These are phyloP conservation scores for Drosophila mercatorum DNA, from an alignment of 2,888 invertebrate genomes.

Conservation along the genomic window DNA sequence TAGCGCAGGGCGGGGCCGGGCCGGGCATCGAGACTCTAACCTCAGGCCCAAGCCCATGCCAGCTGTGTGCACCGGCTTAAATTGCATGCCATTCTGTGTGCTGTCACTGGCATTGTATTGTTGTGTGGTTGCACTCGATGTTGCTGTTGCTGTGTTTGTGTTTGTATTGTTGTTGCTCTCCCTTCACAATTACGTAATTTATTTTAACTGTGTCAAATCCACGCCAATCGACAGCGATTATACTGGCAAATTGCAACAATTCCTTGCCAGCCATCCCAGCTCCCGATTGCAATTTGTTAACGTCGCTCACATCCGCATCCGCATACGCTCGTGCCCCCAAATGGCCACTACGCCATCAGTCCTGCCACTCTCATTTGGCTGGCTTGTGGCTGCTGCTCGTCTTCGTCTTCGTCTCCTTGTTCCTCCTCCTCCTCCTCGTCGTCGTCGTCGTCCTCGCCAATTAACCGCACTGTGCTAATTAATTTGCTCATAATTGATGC, in stretches of 20 bases:
- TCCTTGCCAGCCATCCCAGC: slow-evolving; percentile 41
- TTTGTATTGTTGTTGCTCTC: slow-evolving; percentile 23
- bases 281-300: slow-evolving; percentile 73
- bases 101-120: slow-evolving; percentile 68
- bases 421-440: neutral
- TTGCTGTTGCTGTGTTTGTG: neutral
- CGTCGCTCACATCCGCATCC: slow-evolving; percentile 63
- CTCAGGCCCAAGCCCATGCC: slow-evolving; percentile 43
- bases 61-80: slow-evolving; percentile 53
- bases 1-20: neutral
- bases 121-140: slow-evolving; percentile 39
- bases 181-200: slow-evolving; percentile 79
- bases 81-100: slow-evolving; percentile 68
- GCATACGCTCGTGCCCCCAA: slow-evolving; percentile 17
- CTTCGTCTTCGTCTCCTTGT: neutral
- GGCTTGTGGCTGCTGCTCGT: slow-evolving; percentile 27
- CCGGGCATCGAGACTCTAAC: slow-evolving; percentile 27
- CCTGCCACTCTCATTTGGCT: slow-evolving; percentile 59
- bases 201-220: slow-evolving; percentile 82
- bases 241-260: slow-evolving; percentile 79
- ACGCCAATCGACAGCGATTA: slow-evolving; percentile 78
- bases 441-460: slow-evolving; percentile 52
- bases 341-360: slow-evolving; percentile 3
- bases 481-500: slow-evolving; percentile 80
- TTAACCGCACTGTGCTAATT: slow-evolving; percentile 80